phyloP scores from a whole-genome alignment of 1,140 invertebrate species.

The Tetranychus urticae region DNA sequence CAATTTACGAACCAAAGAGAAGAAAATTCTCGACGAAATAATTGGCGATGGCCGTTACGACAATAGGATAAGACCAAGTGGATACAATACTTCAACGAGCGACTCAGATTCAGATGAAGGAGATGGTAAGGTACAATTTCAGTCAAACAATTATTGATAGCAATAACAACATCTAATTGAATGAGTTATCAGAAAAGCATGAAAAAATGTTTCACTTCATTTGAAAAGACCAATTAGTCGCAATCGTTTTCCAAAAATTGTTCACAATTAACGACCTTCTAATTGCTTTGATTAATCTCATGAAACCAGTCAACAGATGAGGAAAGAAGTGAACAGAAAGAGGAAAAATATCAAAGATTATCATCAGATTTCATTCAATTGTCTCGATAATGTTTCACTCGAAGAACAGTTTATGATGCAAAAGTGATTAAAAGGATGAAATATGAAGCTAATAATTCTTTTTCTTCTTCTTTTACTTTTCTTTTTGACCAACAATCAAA shows the following conservation, averaged over 20 bases:
- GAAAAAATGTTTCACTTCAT: too few species aligned
- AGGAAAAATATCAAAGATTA: too few species aligned
- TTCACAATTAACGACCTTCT: too few species aligned
- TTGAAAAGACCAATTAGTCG: too few species aligned
- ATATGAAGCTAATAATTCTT: background rate
- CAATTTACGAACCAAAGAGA: slow-evolving; percentile 63
- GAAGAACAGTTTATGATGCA: too few species aligned
- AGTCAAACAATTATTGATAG: background rate
- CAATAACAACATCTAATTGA: background rate
- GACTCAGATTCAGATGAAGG: slow-evolving; percentile 21
- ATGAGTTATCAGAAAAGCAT: background rate
- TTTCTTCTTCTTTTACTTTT: background rate
- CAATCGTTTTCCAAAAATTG: too few species aligned
- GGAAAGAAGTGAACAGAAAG: too few species aligned
- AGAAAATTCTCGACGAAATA: slow-evolving; percentile 74
- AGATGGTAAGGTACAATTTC: background rate
- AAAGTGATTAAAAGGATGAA: too few species aligned
- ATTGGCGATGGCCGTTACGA: slow-evolving; percentile 69
- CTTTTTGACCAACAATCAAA: background rate
- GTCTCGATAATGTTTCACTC: too few species aligned
- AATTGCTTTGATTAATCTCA: too few species aligned
- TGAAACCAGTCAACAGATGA: too few species aligned
- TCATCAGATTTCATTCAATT: too few species aligned
- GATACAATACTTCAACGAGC: slow-evolving; percentile 50
- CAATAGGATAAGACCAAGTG: slow-evolving; percentile 67